Conservation (phyloP, 2,113 vertebrate genomes). For the Tricholaema leucomelas region DNA sequence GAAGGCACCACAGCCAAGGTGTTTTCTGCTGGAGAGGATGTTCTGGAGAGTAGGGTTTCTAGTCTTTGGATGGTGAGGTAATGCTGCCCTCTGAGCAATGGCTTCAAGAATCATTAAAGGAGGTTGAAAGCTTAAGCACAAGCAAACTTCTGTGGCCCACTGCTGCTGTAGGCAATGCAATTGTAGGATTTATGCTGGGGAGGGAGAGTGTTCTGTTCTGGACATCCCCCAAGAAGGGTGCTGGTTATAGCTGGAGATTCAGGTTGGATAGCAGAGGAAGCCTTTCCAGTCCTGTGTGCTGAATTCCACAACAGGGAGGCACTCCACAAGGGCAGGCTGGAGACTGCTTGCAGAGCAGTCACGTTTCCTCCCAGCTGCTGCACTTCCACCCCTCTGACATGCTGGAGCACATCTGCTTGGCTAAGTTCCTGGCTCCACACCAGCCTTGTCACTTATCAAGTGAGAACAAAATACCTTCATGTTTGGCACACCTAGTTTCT, state of each 20-base stretch:
- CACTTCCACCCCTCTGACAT: not conserved
- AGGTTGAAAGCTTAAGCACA: not conserved
- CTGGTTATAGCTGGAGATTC: not conserved
- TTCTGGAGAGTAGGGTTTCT: not conserved
- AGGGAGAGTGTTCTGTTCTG: not conserved
- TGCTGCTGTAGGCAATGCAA: not conserved
- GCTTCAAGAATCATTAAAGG: not conserved
- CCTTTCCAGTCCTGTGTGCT: not conserved
- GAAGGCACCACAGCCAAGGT: not conserved
- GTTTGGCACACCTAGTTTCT: slow-evolving; percentile 37
- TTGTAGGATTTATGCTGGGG: not conserved
- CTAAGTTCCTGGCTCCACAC: not conserved
- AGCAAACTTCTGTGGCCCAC: not conserved
- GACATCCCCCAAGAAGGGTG: not conserved
- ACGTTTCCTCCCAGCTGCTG: not conserved
- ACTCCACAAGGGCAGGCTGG: not conserved
- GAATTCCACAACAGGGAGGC: not conserved
- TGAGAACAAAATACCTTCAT: slow-evolving; percentile 17
- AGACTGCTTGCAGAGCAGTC: not conserved
- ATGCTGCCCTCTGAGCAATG: not conserved
- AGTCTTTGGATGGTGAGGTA: not conserved
- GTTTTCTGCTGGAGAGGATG: not conserved
- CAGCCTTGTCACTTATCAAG: slow-evolving; percentile 8
- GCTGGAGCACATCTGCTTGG: slow-evolving; percentile 41
- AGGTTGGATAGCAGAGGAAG: not conserved